Base-by-base conservation (phyloP, 2,888 invertebrate genomes). In the Branchipolynoe longqiensis region DNA sequence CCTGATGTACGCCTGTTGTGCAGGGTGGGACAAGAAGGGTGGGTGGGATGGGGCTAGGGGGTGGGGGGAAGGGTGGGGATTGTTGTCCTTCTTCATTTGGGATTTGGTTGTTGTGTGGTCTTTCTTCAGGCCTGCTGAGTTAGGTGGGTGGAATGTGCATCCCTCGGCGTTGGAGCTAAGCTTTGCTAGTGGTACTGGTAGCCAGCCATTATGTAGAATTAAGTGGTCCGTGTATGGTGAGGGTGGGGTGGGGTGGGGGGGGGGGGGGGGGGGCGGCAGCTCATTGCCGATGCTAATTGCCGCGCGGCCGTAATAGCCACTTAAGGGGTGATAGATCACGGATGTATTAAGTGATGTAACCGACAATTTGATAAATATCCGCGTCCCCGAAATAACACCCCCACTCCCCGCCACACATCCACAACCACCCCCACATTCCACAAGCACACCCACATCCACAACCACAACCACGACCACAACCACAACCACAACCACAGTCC, bases 231-330 rank as follows among this genome's bases (percentile, higher is more conserved):
- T n/a, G n/a, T n/a, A n/a, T n/a, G n/a, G n/a, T n/a, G n/a, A n/a
- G n/a, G n/a, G n/a, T n/a, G n/a, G n/a, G n/a, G n/a, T n/a, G n/a
- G n/a, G n/a, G n/a, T n/a, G n/a, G n/a, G n/a, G n/a, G n/a, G n/a
- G n/a, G n/a, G n/a, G n/a, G 1, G 3, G 69, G 14, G 1, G 4
- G 36, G 36, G 36, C 69, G 4, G 69, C 18, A 69, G 69, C 69
- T 69, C 69, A 69, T 69, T 78, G 41, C 78, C n/a, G 78, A 78
- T 78, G 41, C 78, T 78, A 78, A 78, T 78, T 78, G 54, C 78
- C 78, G 3, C 18, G 1, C 48, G 31, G 25, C 78, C 78, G 78
- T 78, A 78, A 78, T 78, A 31, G 54, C 78, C 78, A 78, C 78
- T 78, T 48, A 54, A 78, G 48, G 78, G 48, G 48, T 54, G 78